Evolutionary conservation across 2,113 vertebrate genomes (phyloP).

Genomic region (rat (Rattus norvegicus)): GRCr8 NC_086031.1:15642501-15643000

Average conservation of each 20-base stretch:
- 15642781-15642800: not conserved
- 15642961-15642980: not conserved
- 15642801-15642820: not conserved
- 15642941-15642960: not conserved
- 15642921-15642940: not conserved
- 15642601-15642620: not conserved
- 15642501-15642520: not conserved
- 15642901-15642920: not conserved
- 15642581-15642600: no score
- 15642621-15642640: not conserved
- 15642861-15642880: not conserved
- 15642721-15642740: accelerated
- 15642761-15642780: not conserved
- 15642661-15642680: not conserved
- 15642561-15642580: not conserved
- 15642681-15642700: not conserved
- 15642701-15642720: accelerated
- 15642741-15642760: not conserved
- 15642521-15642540: not conserved
- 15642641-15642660: not conserved
- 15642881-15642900: not conserved
- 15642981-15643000: not conserved
- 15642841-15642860: not conserved
- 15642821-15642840: not conserved
- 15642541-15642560: not conserved